Evolutionary conservation across 2,113 vertebrate species (phyloP).

Genomic region (Chroicocephalus ridibundus): DNA sequence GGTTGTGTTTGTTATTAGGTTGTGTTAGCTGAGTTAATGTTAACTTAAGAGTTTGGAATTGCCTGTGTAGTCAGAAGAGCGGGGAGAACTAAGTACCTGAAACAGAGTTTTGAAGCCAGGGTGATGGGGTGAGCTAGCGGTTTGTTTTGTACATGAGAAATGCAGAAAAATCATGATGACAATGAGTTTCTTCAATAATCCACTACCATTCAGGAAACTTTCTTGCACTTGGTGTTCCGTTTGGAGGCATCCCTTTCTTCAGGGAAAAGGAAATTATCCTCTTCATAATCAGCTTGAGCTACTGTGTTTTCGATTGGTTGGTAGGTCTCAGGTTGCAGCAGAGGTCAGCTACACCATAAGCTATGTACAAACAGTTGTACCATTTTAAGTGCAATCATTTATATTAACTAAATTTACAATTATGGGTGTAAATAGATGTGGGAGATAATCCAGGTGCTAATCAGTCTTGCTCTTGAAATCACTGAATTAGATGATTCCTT

Average conservation of each 20-base stretch:
- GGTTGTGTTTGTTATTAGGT: rapidly evolving
- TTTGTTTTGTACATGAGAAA: neutral
- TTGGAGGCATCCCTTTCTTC: neutral
- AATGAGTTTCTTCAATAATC: neutral
- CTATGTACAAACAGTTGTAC: neutral
- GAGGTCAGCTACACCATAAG: neutral
- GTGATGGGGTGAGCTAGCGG: neutral
- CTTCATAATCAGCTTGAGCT: neutral
- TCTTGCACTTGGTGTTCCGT: neutral
- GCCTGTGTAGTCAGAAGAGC: neutral
- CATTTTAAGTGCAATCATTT: neutral
- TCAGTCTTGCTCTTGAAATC: neutral
- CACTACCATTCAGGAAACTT: neutral
- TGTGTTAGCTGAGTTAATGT: neutral
- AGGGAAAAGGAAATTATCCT: neutral
- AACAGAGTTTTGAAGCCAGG: neutral
- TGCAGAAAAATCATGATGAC: neutral
- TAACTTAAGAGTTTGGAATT: neutral
- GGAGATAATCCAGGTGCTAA: neutral
- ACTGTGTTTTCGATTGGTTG: neutral
- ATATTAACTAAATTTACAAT: neutral
- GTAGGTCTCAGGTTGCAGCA: neutral
- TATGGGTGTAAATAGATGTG: neutral
- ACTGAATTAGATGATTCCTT: neutral
- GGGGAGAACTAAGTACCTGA: neutral